These are phyloP conservation scores for Hypotaenidia okinawae DNA, from an alignment of 2,797 vertebrate genomes.

Conservation along the genomic window DNA sequence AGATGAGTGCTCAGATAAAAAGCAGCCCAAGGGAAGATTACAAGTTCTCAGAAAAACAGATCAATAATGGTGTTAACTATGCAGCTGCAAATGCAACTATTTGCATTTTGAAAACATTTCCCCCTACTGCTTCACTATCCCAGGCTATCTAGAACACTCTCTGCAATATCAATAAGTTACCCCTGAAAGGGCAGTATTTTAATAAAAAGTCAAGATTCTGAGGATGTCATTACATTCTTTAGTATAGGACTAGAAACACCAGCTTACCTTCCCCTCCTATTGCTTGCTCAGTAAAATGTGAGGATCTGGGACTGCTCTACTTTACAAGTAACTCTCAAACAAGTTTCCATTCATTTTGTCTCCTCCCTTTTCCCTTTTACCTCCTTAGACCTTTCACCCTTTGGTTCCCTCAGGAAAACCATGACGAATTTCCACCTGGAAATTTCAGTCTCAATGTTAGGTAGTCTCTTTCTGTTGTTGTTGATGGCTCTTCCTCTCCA, in stretches of 20 bases:
- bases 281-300: background rate
- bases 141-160: background rate
- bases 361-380: constrained; percentile 38
- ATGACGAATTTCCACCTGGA: constrained; percentile 42
- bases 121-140: background rate
- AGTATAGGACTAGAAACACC: background rate
- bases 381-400: constrained; percentile 14
- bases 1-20: constrained; percentile 29
- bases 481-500: constrained; percentile 36
- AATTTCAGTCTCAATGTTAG: background rate
- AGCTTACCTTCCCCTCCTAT: background rate
- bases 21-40: constrained; percentile 32
- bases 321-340: background rate
- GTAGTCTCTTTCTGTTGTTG: constrained; percentile 7
- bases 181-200: background rate
- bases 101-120: constrained; percentile 19
- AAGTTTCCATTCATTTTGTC: background rate
- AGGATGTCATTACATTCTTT: background rate
- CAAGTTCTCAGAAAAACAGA: constrained; percentile 53
- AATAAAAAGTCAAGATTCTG: background rate
- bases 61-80: constrained; percentile 32
- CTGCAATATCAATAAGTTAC: background rate
- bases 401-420: background rate
- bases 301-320: background rate
- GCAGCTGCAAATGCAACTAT: constrained; percentile 5